Evolutionary conservation across 1,140 invertebrate genomes (phyloP), one percentile per base, ranked within the genome.

Genomic region (Lycorma delicatula): DNA sequence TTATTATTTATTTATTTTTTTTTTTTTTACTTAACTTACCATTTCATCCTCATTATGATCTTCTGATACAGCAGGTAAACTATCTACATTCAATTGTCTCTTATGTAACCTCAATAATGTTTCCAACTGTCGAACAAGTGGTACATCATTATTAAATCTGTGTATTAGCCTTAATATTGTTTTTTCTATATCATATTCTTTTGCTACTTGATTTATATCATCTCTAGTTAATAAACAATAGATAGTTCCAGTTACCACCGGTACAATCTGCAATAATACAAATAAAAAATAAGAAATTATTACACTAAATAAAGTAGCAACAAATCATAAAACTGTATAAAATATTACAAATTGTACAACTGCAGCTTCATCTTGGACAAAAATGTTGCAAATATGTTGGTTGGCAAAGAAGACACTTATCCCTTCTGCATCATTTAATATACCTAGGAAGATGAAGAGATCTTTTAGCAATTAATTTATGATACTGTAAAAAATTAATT

Each of bases 161-260:
- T 54, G 26, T 6, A 49, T 31, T 12, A 54, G 55, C 0, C 36
- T 51, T 11, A 44, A 31, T 12, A 60, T 31, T 12, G 56, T 26
- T 6, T 46, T n/a, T 3, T n/a, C 50, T 18, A 65, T 29, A n/a
- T 53, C 52, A 29, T 54, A 22, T n/a, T 61, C 55, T 20, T 29
- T 29, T 11, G 62, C 59, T 1, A 56, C 51, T n/a, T 26, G 38
- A 28, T 64, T 64, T 13, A 63, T 36, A 1, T 54, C 36, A 3
- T 58, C 56, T 47, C 52, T 56, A 22, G 56, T 58, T 20, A 66
- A 28, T 3, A 63, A 18, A 31, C 62, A 63, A 41, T 63, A 66
- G n/a, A 64, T 48, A 12, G 60, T 58, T 2, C 63, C 60, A 2
- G 54, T 54, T 29, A 64, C 56, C 41, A 64, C 63, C 5, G 62